A percentile compares a stretch with the other conserved stretches of the same genome.
These are phyloP conservation scores for Deroptyus accipitrinus DNA, from an alignment of 2,113 vertebrate genomes.

Conservation along the genomic window DNA sequence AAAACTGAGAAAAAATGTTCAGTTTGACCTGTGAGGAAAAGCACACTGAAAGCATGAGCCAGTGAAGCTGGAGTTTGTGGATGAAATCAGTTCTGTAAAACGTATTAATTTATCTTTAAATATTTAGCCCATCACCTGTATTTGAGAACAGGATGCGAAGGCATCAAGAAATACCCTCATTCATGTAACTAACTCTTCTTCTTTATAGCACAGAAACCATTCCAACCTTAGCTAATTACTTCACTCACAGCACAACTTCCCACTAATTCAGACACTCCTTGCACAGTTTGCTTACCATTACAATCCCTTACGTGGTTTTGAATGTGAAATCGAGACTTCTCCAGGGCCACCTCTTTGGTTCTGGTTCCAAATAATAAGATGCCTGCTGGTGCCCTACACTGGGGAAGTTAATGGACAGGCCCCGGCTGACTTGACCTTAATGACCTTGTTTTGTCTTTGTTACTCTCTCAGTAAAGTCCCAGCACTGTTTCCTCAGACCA, in stretches of 20 bases:
- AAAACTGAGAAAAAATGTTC: constrained; percentile 8
- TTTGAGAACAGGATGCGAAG: neutral
- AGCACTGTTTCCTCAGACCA: neutral
- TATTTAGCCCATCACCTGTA: neutral
- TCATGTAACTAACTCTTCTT: neutral
- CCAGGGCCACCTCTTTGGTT: neutral
- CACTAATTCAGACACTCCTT: neutral
- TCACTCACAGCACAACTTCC: neutral
- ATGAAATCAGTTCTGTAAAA: neutral
- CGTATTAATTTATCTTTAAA: neutral
- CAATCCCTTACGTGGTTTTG: neutral
- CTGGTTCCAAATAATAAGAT: neutral
- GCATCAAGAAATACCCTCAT: neutral
- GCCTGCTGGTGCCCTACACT: neutral
- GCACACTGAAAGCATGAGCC: neutral
- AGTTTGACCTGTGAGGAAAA: constrained; percentile 22
- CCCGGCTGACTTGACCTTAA: neutral
- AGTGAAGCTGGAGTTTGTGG: neutral
- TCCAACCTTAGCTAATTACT: neutral
- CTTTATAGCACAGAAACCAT: neutral
- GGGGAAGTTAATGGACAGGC: neutral
- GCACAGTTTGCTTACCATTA: neutral
- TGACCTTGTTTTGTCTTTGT: neutral
- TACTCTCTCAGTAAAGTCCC: neutral
- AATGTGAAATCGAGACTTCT: constrained; percentile 17